phyloP scores from a whole-genome alignment of 2,888 invertebrate species.

The Homarus gammarus region DNA sequence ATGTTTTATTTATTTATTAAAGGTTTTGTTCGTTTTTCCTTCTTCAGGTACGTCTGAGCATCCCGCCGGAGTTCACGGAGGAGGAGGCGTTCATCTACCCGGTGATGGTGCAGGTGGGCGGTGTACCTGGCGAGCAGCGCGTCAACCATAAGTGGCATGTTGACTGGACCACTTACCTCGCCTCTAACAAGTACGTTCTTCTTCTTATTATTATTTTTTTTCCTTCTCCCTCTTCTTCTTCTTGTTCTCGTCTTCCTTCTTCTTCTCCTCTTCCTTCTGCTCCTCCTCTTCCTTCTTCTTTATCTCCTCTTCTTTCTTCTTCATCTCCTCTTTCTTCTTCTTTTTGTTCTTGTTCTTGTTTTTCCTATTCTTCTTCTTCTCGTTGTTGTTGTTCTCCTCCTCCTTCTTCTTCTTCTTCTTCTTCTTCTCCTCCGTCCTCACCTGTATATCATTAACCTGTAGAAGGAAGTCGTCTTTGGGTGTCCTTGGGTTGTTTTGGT shows the following conservation, averaged over 20 bases:
- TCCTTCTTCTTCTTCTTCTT: no score
- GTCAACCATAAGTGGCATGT: conserved; percentile 72
- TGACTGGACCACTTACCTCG: conserved; percentile 68
- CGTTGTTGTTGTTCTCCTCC: not conserved
- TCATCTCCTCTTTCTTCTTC: not conserved
- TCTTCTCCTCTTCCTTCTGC: not conserved
- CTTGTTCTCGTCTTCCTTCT: not conserved
- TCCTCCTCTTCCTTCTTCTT: not conserved
- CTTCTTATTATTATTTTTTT: no score
- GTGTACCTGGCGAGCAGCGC: conserved; percentile 63
- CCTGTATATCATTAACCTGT: no score
- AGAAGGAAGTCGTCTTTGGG: no score
- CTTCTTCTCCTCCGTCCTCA: not conserved
- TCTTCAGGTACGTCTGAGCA: conserved; percentile 68
- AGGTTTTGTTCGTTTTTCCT: not conserved
- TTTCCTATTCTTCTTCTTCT: conserved; percentile 12
- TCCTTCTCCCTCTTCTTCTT: not conserved
- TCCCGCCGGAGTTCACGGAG: conserved; percentile 73
- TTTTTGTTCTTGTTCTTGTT: conserved; percentile 5
- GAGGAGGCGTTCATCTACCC: conserved; percentile 71
- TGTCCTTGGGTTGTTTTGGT: no score
- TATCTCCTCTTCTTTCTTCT: not conserved
- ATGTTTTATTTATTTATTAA: no score
- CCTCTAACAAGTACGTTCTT: conserved; percentile 68
- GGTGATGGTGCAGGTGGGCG: conserved; percentile 63